Evolutionary conservation across 2,797 vertebrate genomes (phyloP).

Genomic region (Pelodytes ibericus): DNA sequence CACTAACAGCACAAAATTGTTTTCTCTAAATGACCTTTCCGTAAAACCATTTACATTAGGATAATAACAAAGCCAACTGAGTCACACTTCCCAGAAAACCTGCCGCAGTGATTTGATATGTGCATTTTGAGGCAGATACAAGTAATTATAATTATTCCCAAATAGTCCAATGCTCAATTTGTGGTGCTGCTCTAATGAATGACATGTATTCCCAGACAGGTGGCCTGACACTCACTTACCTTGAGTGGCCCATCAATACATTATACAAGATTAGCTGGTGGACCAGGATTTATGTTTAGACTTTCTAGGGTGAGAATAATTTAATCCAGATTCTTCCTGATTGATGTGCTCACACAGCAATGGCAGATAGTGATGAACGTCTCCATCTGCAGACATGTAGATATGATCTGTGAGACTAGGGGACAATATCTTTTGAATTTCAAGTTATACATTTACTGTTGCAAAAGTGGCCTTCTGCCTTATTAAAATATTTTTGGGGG

Average conservation of each 20-base stretch:
- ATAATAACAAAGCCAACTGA: neutral
- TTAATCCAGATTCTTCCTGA: too few relatives aligned
- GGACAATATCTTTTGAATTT: too few relatives aligned
- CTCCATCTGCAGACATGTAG: too few relatives aligned
- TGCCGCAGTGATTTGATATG: neutral
- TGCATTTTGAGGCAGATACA: neutral
- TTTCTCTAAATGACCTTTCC: neutral
- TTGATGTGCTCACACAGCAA: too few relatives aligned
- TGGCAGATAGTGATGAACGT: too few relatives aligned
- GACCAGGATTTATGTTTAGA: too few relatives aligned
- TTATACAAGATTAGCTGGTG: neutral
- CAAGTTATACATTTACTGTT: too few relatives aligned
- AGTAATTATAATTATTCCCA: neutral
- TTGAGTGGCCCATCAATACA: neutral
- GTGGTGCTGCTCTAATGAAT: neutral
- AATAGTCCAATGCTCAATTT: neutral
- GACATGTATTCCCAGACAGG: neutral
- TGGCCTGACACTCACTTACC: neutral
- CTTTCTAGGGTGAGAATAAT: too few relatives aligned
- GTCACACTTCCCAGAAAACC: neutral
- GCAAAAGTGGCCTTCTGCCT: too few relatives aligned
- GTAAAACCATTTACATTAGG: neutral
- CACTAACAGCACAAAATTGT: neutral
- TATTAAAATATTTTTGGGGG: too few relatives aligned
- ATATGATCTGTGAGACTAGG: too few relatives aligned